phyloP scores from a whole-genome alignment of 2,888 invertebrate species.

The Augochlorella aurata region DNA sequence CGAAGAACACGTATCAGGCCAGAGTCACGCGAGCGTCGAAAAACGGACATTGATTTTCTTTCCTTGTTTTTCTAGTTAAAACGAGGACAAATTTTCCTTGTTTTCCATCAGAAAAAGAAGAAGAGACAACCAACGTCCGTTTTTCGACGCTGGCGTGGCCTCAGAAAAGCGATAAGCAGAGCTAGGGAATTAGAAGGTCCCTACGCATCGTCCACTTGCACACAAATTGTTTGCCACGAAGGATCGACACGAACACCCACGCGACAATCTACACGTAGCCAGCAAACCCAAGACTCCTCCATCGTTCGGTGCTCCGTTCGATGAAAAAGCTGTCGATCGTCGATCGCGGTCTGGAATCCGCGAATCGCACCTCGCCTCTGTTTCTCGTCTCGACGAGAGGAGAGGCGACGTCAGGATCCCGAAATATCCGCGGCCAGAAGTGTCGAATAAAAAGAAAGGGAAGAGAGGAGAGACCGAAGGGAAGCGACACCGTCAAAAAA shows the following conservation, averaged over 20 bases:
- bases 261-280: neutral
- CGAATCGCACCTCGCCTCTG: conserved; percentile 27
- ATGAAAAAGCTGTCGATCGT: conserved; percentile 24
- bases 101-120: too few relatives aligned
- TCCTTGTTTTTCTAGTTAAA: too few relatives aligned
- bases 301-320: neutral
- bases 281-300: neutral
- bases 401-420: conserved; percentile 37
- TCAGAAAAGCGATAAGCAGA: too few relatives aligned
- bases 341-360: conserved; percentile 36
- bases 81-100: too few relatives aligned
- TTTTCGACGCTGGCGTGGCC: too few relatives aligned
- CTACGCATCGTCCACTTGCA: too few relatives aligned
- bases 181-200: too few relatives aligned
- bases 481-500: neutral
- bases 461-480: conserved; percentile 17
- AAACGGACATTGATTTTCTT: too few relatives aligned
- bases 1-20: too few relatives aligned
- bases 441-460: conserved; percentile 8
- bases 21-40: too few relatives aligned
- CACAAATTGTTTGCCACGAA: too few relatives aligned
- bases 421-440: conserved; percentile 38
- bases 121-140: too few relatives aligned
- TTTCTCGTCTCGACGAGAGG: conserved; percentile 26
- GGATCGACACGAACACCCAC: neutral